phyloP scores from a whole-genome alignment of 2,113 vertebrate species.

The Clarias batrachus region DNA sequence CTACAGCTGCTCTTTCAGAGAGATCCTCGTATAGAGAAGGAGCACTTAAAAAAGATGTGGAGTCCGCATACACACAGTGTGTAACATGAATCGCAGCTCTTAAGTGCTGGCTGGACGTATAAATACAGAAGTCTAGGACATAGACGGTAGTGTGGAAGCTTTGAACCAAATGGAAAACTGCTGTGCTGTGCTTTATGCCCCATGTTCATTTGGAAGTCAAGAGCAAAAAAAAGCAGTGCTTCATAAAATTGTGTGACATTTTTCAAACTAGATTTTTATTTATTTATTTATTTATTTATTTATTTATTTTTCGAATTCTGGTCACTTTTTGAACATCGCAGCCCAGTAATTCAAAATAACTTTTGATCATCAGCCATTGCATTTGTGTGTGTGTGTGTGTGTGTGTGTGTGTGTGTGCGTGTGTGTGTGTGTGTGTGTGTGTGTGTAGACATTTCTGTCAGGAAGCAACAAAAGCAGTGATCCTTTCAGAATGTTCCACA shows the following conservation, averaged over 20 bases:
- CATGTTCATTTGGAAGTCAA: slow-evolving; percentile 2
- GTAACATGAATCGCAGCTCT: neutral
- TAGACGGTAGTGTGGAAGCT: neutral
- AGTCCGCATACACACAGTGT: neutral
- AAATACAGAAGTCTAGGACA: neutral
- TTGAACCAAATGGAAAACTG: slow-evolving; percentile 7
- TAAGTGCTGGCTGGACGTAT: neutral
- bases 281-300: neutral
- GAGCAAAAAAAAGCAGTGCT: slow-evolving; percentile 7
- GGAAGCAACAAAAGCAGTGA: slow-evolving; percentile 30
- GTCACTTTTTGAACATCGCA: neutral
- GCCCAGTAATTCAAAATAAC: slow-evolving; percentile 5
- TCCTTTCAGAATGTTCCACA: slow-evolving; percentile 37
- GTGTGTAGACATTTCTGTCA: neutral
- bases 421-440: neutral
- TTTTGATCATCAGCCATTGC: slow-evolving; percentile 24
- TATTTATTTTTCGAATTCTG: neutral
- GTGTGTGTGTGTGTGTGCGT: slow-evolving; percentile 10
- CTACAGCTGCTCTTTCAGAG: slow-evolving; percentile 37
- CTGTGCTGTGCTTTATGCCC: slow-evolving; percentile 19
- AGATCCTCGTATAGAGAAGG: neutral
- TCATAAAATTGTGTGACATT: slow-evolving; percentile 1
- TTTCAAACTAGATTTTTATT: neutral
- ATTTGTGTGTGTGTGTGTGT: neutral
- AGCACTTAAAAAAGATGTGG: neutral